These are phyloP conservation scores for Lepus timidus DNA, from an alignment of 2,113 vertebrate genomes.

Conservation along the genomic window DNA sequence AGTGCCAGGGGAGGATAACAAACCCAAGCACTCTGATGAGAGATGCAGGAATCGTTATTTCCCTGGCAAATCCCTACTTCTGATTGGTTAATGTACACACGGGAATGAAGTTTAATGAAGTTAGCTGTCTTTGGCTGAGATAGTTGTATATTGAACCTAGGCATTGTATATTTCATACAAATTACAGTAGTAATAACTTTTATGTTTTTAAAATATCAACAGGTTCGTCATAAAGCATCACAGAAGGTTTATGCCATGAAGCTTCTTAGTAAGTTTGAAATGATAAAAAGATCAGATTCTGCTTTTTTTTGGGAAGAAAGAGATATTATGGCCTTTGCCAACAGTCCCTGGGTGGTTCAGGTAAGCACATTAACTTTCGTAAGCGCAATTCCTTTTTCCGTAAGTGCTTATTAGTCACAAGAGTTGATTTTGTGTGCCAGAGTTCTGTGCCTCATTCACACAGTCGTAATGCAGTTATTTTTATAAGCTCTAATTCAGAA, in stretches of 20 bases:
- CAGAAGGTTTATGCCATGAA: conserved; percentile 99
- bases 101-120: neutral
- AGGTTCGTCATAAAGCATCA: conserved; percentile 98
- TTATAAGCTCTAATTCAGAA: neutral
- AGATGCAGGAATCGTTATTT: too few relatives aligned
- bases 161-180: neutral
- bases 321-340: conserved; percentile 99
- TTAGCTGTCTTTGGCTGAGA: conserved; percentile 22
- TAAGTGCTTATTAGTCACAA: conserved; percentile 23
- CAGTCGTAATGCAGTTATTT: conserved; percentile 19
- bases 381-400: conserved; percentile 23
- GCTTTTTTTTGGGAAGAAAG: conserved; percentile 99
- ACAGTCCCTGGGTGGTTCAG: conserved; percentile 99
- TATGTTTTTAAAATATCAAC: conserved; percentile 68
- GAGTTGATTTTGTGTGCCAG: conserved; percentile 28
- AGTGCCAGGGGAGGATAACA: too few relatives aligned
- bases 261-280: conserved; percentile 99
- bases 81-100: neutral
- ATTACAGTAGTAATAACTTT: conserved; percentile 56
- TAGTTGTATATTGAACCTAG: neutral
- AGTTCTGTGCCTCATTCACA: neutral
- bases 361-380: conserved; percentile 85
- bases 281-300: conserved; percentile 99
- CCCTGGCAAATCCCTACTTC: too few relatives aligned
- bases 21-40: too few relatives aligned